Evolutionary conservation across 1,140 invertebrate species (phyloP), one percentile per base, ranked within the genome.

Genomic region (Macrotrachela quadricornifera): DNA sequence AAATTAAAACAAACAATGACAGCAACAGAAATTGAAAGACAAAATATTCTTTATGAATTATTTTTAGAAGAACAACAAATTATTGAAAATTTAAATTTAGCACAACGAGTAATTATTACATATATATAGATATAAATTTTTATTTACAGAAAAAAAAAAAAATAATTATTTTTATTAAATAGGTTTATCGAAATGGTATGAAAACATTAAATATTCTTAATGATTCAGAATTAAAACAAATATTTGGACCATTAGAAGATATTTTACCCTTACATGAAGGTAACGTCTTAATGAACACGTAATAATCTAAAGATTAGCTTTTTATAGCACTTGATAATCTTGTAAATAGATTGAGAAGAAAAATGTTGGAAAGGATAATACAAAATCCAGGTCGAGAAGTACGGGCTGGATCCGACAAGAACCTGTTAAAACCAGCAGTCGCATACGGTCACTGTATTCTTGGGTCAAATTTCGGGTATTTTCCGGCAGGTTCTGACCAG

Each of bases 51-150:
- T 53, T 75, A 73, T 61, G 75, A 76, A 55, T 57, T 76, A 36
- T 75, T 69, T 59, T 71, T 72, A 56, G 73, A 74, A 38, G 74
- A 76, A 64, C 64, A 69, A 59, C 69, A 74, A 43, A 57, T 76
- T 6, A 59, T 75, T n/a, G 68, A 72, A 54, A 74, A 76, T 57
- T 60, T 76, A 0, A 60, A 57, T 40, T 60, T 70, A 52, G 63
- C 75, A 0, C 67, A 67, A 61, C 65, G 63, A 59, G 66, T 68
- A 59, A 62, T 60, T 55, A 10, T 37, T 4, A n/a, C 18, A 17
- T 14, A 2, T 51, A n/a, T 15, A 41, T 18, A 15, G n/a, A 6
- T 15, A 3, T n/a, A n/a, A n/a, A n/a, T n/a, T n/a, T n/a, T n/a
- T n/a, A n/a, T n/a, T n/a, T n/a, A n/a, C n/a, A n/a, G 21, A 14